phyloP scores from a whole-genome alignment of 2,113 vertebrate species.

The Erythrocercus mccallii region DNA sequence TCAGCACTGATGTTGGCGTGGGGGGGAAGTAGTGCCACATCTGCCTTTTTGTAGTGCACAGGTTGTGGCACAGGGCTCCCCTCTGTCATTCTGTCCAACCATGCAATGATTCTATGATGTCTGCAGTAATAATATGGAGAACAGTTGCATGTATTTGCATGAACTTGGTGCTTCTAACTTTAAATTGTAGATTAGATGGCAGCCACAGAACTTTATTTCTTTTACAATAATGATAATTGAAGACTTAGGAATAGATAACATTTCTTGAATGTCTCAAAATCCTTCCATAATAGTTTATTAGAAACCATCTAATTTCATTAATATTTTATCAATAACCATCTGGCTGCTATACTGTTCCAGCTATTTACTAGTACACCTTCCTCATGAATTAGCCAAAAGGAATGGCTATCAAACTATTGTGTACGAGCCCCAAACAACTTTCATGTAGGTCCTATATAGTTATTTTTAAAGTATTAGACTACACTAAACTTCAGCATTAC shows the following conservation, averaged over 20 bases:
- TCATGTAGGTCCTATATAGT: background rate
- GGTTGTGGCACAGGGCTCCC: background rate
- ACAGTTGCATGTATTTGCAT: background rate
- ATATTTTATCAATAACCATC: conserved; percentile 69
- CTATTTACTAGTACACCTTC: background rate
- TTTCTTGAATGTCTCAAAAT: background rate
- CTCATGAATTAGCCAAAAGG: conserved; percentile 5
- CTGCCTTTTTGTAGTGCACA: background rate
- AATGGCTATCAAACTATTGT: background rate
- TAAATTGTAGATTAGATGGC: background rate
- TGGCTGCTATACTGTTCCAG: conserved; percentile 50
- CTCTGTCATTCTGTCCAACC: background rate
- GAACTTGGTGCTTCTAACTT: background rate
- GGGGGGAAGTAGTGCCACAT: rapidly evolving
- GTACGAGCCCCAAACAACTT: background rate
- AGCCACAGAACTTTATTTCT: background rate
- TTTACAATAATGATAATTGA: background rate
- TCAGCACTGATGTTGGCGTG: background rate
- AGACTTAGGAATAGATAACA: background rate
- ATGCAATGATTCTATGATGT: too few relatives aligned
- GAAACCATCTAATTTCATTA: conserved; percentile 65
- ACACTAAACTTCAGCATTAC: background rate
- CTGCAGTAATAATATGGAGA: background rate
- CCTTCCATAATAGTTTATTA: conserved; percentile 26
- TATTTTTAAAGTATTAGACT: background rate